A percentile compares a stretch with the other conserved stretches of the same genome.
phyloP scores from a whole-genome alignment of 2,888 invertebrate genomes.

The Cremastobaeus sp. region DNA sequence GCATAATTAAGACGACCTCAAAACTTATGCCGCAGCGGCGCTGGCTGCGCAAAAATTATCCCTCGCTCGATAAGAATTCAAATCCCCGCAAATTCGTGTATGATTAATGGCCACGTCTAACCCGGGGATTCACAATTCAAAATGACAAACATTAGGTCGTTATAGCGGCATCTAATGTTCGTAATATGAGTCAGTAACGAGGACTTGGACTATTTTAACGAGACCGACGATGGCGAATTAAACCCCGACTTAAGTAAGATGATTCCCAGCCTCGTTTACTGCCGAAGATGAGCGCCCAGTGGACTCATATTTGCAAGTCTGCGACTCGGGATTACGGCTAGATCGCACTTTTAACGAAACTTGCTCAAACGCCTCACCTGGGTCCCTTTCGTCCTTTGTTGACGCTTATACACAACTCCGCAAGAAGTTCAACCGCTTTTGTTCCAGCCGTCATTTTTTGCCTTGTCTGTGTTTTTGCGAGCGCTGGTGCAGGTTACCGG shows the following conservation, averaged over 20 bases:
- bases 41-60: no score
- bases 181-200: conserved; percentile 40
- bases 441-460: conserved; percentile 3
- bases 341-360: conserved; percentile 66
- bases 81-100: conserved; percentile 7
- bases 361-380: conserved; percentile 62
- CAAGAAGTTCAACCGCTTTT: no score
- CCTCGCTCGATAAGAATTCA: conserved; percentile 21
- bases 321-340: conserved; percentile 55
- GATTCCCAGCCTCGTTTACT: conserved; percentile 29
- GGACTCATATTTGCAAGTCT: conserved; percentile 42
- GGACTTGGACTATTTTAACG: conserved; percentile 39
- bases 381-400: conserved; percentile 54
- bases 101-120: conserved; percentile 13
- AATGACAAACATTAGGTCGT: conserved; percentile 32
- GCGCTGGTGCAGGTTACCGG: conserved; percentile 20
- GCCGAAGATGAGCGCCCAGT: conserved; percentile 24
- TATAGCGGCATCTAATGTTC: conserved; percentile 18
- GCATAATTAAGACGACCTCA: conserved; percentile 3
- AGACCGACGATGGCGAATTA: conserved; percentile 40
- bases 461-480: conserved; percentile 12
- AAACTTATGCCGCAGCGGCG: no score
- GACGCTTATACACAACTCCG: no score
- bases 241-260: conserved; percentile 46
- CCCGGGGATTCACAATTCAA: conserved; percentile 15